Evolutionary conservation across 2,888 invertebrate species (phyloP).

Genomic region (Cheilosia vulpina): DNA sequence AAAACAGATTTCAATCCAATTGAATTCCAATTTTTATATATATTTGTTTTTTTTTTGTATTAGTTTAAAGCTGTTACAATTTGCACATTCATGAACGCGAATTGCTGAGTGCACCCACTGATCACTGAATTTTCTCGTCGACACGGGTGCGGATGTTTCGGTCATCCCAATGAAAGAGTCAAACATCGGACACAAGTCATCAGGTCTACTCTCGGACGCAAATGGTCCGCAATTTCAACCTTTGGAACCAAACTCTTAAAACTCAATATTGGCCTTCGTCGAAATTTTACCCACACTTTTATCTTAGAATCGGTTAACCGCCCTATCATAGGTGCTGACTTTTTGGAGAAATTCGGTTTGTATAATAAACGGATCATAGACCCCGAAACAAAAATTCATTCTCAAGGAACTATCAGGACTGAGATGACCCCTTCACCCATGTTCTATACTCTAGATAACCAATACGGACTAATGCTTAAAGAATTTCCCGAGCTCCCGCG

Average conservation of each 20-base stretch:
- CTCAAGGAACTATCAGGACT: background rate
- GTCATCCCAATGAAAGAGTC: background rate
- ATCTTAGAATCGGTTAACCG: background rate
- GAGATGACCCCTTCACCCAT: background rate
- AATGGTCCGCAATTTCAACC: conserved; percentile 18
- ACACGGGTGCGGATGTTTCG: no score
- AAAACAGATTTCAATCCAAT: no score
- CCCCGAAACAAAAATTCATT: background rate
- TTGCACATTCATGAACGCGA: no score
- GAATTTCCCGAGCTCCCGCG: background rate
- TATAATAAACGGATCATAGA: background rate
- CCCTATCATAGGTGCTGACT: no score
- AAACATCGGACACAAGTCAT: background rate
- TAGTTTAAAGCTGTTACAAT: no score
- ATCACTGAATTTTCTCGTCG: conserved; percentile 9
- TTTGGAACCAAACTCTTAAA: conserved; percentile 20
- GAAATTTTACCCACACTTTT: background rate
- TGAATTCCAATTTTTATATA: no score
- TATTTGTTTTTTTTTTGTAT: no score
- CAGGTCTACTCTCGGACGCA: conserved; percentile 7
- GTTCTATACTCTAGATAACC: background rate
- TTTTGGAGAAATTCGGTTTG: no score
- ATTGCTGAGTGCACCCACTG: no score
- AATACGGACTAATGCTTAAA: background rate
- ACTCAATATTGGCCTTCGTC: conserved; percentile 4